phyloP scores from a whole-genome alignment of 2,888 invertebrate genomes.

The Thera britannica region DNA sequence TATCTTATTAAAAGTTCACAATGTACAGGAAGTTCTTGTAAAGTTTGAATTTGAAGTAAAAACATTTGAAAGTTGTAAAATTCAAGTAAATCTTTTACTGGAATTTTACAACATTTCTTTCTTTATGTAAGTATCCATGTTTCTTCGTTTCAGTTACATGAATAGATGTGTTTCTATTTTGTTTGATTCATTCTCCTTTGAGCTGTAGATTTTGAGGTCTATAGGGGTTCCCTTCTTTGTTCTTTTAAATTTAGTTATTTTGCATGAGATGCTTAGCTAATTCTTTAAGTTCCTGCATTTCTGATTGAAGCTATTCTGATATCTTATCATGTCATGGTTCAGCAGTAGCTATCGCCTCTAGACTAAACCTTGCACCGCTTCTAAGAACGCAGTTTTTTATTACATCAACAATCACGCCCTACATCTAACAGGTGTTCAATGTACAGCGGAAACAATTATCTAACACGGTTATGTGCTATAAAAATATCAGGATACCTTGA shows the following conservation, averaged over 20 bases:
- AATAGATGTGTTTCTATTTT: too few relatives aligned
- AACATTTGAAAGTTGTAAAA: too few relatives aligned
- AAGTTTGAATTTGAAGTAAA: conserved; percentile 3
- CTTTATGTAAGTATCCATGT: too few relatives aligned
- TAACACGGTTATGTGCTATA: conserved; percentile 27
- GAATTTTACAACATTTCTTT: too few relatives aligned
- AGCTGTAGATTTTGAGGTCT: too few relatives aligned
- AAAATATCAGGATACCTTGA: conserved; percentile 7
- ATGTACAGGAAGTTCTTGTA: conserved; percentile 8
- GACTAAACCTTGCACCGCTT: conserved; percentile 18
- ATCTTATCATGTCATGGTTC: background rate
- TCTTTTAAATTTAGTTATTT: too few relatives aligned
- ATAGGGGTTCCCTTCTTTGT: too few relatives aligned
- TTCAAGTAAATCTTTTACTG: too few relatives aligned
- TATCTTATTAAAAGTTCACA: conserved; percentile 19
- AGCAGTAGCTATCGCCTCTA: conserved; percentile 4
- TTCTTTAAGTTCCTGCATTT: too few relatives aligned
- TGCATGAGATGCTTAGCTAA: too few relatives aligned
- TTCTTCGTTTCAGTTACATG: too few relatives aligned
- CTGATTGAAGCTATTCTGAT: background rate
- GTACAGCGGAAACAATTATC: conserved; percentile 39
- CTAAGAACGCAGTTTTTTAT: conserved; percentile 24
- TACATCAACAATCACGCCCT: conserved; percentile 26
- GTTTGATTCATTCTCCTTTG: too few relatives aligned
- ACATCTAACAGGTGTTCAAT: conserved; percentile 38